These are phyloP conservation scores for Lindbergichthys nudifrons DNA, from an alignment of 2,797 vertebrate species.

Conservation along the genomic window DNA sequence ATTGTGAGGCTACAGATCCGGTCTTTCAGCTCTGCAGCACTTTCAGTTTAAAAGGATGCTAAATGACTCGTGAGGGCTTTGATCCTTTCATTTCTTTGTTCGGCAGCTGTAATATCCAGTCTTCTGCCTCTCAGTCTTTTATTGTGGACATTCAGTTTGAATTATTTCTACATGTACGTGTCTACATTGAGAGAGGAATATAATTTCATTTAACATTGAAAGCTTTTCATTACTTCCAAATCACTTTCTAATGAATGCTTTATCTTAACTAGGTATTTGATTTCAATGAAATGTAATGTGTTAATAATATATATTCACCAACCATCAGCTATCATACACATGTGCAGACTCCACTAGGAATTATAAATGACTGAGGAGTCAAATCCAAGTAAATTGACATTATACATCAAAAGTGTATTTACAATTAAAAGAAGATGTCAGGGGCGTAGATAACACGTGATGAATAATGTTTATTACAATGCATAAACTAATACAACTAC, in stretches of 20 bases:
- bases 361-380: background rate
- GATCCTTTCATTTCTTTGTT: slow-evolving; percentile 24
- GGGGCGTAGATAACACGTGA: too few relatives aligned
- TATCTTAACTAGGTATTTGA: background rate
- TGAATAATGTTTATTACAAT: too few relatives aligned
- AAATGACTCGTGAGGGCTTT: slow-evolving; percentile 38
- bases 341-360: background rate
- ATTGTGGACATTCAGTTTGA: background rate
- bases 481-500: too few relatives aligned
- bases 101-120: slow-evolving; percentile 1
- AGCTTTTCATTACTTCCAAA: background rate
- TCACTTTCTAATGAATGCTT: background rate
- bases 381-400: too few relatives aligned
- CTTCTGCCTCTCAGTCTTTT: background rate
- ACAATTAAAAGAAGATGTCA: too few relatives aligned
- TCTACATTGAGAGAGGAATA: background rate
- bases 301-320: background rate
- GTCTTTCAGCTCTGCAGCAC: slow-evolving; percentile 24
- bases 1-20: background rate
- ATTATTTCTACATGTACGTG: background rate
- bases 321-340: too few relatives aligned
- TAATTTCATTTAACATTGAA: background rate
- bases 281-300: background rate
- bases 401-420: too few relatives aligned
- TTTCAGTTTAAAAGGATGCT: slow-evolving; percentile 19